Evolutionary conservation across 2,797 vertebrate species (phyloP), one percentile per base, ranked within the genome.

Genomic region (Etheostoma perlongum): DNA sequence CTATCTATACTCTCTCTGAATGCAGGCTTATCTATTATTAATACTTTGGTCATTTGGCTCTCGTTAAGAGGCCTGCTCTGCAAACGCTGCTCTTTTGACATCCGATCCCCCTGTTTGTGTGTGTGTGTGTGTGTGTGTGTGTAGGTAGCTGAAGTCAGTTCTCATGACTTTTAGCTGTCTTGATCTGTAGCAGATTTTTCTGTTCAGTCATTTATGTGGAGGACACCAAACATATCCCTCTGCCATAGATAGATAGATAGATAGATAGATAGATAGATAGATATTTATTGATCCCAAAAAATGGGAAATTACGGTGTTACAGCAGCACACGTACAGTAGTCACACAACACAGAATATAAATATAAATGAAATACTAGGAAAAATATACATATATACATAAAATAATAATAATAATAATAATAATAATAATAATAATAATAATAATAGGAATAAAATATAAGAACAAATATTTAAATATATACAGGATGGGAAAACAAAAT

Each of bases 1-100:
- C 67, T 74, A 49, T 76, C 68, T 25, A 9, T 52, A 21, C 5
- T 71, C 66, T 67, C 46, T 72, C 67, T 87, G 74, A 84, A 85
- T 77, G 78, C 81, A 71, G 84, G 48, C 51, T 82, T 58, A 91
- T 93, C 40, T 83, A 92, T 92, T 91, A 93, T 92, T 91, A 88
- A 93, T 89, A 67, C 78, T 80, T 73, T 77, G 69, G 73, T 89
- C 78, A 78, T 89, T 76, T 61, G 61, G 79, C 4, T 80, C 59
- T 16, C 82, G 70, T 82, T 84, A 82, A 75, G 79, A 77, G 78
- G 72, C 64, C 62, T 55, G 54, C 73, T 81, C 62, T 89, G 80
- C 86, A 85, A 85, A 82, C 54, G 48, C 65, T 76, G 67, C 77
- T 87, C 70, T 59, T 54, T 80, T 85, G 86, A 85, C 71, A 89